Conservation (phyloP, 2,888 invertebrate genomes). For the Stenchaetothrips biformis region DNA sequence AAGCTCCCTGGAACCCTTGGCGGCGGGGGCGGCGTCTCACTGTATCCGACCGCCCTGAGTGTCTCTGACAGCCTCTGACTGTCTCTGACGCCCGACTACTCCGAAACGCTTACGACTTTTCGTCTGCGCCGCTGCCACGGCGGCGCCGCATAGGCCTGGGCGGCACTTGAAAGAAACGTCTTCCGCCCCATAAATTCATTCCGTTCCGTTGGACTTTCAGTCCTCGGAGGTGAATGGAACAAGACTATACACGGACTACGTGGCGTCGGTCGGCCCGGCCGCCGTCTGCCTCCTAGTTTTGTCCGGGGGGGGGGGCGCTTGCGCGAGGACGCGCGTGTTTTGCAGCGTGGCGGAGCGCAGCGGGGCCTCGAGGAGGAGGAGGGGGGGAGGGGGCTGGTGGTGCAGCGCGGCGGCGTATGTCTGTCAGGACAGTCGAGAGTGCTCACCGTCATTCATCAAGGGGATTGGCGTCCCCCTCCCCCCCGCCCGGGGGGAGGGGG, state of each 20-base stretch:
- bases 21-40: background rate
- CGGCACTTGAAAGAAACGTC: background rate
- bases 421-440: no score
- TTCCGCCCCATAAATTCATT: constrained; percentile 9
- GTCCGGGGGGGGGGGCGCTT: no score
- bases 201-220: background rate
- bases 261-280: no score
- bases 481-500: no score
- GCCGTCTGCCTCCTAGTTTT: no score
- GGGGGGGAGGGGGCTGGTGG: no score
- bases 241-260: background rate
- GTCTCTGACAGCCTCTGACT: background rate
- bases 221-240: background rate
- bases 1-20: background rate
- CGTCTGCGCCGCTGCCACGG: background rate
- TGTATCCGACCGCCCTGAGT: no score
- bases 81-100: background rate
- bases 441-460: no score
- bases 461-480: background rate
- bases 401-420: no score
- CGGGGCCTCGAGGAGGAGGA: background rate
- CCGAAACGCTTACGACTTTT: no score
- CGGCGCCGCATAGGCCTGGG: background rate
- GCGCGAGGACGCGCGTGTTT: no score
- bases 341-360: no score